Evolutionary conservation across 2,888 invertebrate species (phyloP).

Genomic region (Lumbricus terrestris): DNA sequence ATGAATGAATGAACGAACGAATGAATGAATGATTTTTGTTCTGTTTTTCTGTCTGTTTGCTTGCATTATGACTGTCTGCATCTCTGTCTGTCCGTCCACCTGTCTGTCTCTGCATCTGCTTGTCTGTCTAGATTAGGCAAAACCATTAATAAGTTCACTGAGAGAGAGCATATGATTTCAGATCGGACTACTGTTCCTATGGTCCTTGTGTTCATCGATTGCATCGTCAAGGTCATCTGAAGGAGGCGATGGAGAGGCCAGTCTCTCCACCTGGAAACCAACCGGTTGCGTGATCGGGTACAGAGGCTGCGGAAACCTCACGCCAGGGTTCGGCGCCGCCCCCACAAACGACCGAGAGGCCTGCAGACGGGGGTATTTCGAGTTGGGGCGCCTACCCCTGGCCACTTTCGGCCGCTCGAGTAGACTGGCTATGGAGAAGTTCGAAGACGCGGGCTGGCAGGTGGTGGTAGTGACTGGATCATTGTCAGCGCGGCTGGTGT

Average conservation of each 20-base stretch:
- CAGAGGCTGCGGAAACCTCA: constrained; percentile 46
- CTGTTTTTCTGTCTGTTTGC: not conserved
- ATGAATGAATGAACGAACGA: not conserved
- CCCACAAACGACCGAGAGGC: constrained; percentile 61
- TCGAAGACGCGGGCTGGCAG: not conserved
- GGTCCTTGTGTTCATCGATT: not conserved
- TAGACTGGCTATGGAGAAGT: constrained; percentile 60
- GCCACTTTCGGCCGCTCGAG: constrained; percentile 61
- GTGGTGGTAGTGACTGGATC: too few species aligned
- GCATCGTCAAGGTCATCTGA: not conserved
- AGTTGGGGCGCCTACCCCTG: constrained; percentile 61
- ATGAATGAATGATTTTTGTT: not conserved
- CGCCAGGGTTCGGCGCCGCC: constrained; percentile 47
- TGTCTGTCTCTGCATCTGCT: not conserved
- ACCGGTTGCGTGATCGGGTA: constrained; percentile 63
- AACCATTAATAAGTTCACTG: not conserved
- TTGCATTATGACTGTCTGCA: not conserved
- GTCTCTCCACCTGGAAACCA: constrained; percentile 56
- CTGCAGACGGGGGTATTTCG: constrained; percentile 62
- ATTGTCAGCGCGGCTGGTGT: not conserved
- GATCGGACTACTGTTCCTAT: not conserved
- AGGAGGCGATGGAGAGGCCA: constrained; percentile 30
- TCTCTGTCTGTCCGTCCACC: not conserved
- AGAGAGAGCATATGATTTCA: not conserved
- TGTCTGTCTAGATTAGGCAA: not conserved